phyloP scores from a whole-genome alignment of 2,888 invertebrate genomes.

The Pseudococcus jackbeardsleyi region DNA sequence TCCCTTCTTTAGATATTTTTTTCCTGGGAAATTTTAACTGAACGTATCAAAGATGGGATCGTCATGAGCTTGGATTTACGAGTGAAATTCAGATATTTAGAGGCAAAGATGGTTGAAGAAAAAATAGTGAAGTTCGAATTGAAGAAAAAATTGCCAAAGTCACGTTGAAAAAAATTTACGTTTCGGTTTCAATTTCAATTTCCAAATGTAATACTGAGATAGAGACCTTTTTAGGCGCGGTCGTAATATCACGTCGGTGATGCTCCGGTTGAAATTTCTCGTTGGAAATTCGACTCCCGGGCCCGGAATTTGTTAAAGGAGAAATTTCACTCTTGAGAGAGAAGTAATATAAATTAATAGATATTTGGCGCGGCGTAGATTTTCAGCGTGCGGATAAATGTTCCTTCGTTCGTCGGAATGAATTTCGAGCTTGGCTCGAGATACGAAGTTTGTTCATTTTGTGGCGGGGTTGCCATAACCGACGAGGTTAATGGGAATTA shows the following conservation, averaged over 20 bases:
- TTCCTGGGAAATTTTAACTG: no score
- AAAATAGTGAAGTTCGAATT: not conserved
- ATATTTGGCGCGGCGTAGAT: not conserved
- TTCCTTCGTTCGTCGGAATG: not conserved
- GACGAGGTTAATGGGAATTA: not conserved
- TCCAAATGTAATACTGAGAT: not conserved
- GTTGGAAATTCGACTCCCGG: not conserved
- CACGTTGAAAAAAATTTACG: not conserved
- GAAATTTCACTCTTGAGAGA: slow-evolving; percentile 12
- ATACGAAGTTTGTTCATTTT: not conserved
- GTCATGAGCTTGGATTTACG: no score
- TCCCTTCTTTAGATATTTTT: not conserved
- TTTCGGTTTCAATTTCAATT: not conserved
- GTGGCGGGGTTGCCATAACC: not conserved
- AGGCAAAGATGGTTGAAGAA: no score
- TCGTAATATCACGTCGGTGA: not conserved
- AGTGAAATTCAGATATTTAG: no score
- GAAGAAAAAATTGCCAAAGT: not conserved
- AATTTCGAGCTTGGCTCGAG: not conserved
- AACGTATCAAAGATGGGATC: no score
- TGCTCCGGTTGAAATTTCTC: not conserved
- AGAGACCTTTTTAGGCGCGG: not conserved
- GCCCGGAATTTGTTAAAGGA: slow-evolving; percentile 3
- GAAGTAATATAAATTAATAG: slow-evolving; percentile 12
- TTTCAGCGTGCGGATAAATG: not conserved